These are phyloP conservation scores for Pipistrellus kuhlii DNA, from an alignment of 2,797 vertebrate species.

Conservation along the genomic window DNA sequence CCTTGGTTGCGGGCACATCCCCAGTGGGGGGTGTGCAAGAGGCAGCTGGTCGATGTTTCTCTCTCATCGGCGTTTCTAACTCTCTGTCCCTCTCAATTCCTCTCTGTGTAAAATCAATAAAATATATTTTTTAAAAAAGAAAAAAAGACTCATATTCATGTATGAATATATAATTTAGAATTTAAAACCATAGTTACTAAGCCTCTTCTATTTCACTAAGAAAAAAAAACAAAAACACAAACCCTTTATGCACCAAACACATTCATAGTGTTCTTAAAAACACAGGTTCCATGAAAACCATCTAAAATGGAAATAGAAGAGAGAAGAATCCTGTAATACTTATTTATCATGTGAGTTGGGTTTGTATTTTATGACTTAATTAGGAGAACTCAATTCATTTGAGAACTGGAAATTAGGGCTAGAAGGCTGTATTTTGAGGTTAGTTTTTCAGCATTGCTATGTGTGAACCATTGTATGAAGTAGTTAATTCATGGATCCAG, in stretches of 20 bases:
- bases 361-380: conserved; percentile 39
- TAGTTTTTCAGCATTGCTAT: conserved; percentile 7
- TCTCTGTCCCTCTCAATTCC: no score
- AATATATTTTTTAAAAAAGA: no score
- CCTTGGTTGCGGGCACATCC: no score
- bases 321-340: not conserved
- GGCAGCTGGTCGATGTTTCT: no score
- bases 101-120: no score
- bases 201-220: not conserved
- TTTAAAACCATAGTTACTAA: conserved; percentile 33
- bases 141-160: not conserved
- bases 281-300: conserved; percentile 42
- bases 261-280: not conserved
- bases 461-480: not conserved
- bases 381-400: not conserved
- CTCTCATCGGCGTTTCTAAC: no score
- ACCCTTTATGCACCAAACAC: not conserved
- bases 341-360: not conserved
- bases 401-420: conserved; percentile 17
- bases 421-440: conserved; percentile 9
- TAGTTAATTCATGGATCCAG: conserved; percentile 14
- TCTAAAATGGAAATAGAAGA: conserved; percentile 1
- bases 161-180: conserved; percentile 41
- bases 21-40: no score
- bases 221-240: not conserved